Percentiles rank a stretch among this genome's conserved stretches.
phyloP scores from a whole-genome alignment of 1,140 invertebrate species.

The Aphelenchoides besseyi region DNA sequence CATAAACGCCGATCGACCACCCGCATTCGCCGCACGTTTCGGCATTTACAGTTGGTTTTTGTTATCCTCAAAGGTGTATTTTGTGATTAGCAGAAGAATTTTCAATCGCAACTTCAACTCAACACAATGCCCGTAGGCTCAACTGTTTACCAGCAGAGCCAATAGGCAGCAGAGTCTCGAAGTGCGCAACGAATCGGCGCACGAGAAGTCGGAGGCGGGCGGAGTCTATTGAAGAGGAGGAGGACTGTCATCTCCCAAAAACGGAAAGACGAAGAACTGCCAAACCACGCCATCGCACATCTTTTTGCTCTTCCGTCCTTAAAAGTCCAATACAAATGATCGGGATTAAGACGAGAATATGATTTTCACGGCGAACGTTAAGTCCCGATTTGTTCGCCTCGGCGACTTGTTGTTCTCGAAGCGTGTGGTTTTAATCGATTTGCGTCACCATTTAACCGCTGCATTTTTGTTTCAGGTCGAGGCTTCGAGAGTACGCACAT shows the following conservation, averaged over 20 bases:
- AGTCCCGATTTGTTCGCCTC: not conserved
- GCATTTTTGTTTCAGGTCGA: not conserved
- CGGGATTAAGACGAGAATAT: no score
- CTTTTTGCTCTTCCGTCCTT: not conserved
- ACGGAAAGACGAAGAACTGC: not conserved
- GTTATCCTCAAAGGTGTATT: no score
- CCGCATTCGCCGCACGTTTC: not conserved
- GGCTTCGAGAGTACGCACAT: not conserved
- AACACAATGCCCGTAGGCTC: no score
- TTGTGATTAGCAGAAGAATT: no score
- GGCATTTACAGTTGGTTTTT: no score
- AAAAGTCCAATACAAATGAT: no score
- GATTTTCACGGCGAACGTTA: no score
- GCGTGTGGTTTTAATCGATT: not conserved
- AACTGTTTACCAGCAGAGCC: not conserved
- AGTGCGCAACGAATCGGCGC: not conserved
- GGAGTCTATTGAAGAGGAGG: constrained; percentile 3
- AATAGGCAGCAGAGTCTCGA: not conserved
- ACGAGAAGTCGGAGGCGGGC: not conserved
- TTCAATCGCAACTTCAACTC: no score
- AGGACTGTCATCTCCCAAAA: not conserved
- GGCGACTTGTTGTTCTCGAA: not conserved
- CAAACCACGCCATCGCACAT: constrained; percentile 3
- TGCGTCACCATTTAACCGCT: not conserved
- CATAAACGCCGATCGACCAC: not conserved